Percentiles rank a stretch among this genome's conserved stretches.
Conservation (phyloP, 2,113 vertebrate genomes). For the Meriones unguiculatus region DNA sequence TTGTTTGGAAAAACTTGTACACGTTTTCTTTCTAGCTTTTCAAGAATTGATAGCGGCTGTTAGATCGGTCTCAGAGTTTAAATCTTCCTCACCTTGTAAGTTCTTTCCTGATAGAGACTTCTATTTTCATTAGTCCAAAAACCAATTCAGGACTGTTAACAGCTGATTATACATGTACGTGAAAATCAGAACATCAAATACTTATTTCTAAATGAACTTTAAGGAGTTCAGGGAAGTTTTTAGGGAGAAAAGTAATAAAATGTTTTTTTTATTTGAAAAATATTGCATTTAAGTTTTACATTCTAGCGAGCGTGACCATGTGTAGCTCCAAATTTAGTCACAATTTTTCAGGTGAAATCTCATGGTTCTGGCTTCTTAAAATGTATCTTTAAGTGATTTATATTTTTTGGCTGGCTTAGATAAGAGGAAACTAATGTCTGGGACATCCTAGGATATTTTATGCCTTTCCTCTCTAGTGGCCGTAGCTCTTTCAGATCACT, state of each 20-base stretch:
- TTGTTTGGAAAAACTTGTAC: not conserved
- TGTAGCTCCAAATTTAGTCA: slow-evolving; percentile 12
- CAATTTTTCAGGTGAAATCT: slow-evolving; percentile 17
- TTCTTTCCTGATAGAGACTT: not conserved
- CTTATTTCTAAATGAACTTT: slow-evolving; percentile 29
- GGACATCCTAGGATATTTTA: slow-evolving; percentile 52
- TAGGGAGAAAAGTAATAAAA: not conserved
- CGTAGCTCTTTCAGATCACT: slow-evolving; percentile 66
- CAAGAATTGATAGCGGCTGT: not conserved
- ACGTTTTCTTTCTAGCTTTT: not conserved
- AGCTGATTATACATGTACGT: not conserved
- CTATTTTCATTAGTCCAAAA: not conserved
- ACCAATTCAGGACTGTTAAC: not conserved
- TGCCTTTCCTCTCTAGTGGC: slow-evolving; percentile 58
- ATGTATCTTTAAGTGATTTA: slow-evolving; percentile 50
- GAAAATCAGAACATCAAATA: not conserved
- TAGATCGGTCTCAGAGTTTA: not conserved
- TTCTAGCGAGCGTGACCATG: slow-evolving; percentile 1
- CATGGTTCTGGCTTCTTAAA: slow-evolving; percentile 55
- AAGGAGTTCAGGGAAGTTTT: not conserved
- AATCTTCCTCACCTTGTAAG: not conserved
- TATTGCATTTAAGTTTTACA: not conserved
- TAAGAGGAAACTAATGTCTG: slow-evolving; percentile 53
- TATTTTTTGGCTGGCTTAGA: slow-evolving; percentile 41
- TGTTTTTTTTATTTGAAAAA: not conserved